Conservation (phyloP, 2,113 vertebrate genomes). For the Toxostoma redivivum region DNA sequence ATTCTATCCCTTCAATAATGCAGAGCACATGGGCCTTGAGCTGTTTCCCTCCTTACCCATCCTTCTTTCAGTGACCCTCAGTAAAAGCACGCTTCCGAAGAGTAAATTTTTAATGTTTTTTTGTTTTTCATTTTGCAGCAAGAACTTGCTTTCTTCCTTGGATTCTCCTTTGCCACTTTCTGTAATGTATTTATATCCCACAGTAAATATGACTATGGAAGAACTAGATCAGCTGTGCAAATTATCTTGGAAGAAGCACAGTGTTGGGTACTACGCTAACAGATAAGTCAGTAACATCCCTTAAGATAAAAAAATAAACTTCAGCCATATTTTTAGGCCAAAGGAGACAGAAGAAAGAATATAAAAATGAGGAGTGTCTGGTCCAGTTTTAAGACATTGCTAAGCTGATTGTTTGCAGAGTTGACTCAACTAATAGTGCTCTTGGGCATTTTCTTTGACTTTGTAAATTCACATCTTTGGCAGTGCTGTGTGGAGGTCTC, state of each 20-base stretch:
- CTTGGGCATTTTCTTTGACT: neutral
- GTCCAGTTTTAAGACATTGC: neutral
- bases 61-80: neutral
- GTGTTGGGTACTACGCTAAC: neutral
- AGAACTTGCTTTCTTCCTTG: neutral
- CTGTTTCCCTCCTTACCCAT: neutral
- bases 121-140: neutral
- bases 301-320: neutral
- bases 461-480: neutral
- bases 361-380: neutral
- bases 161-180: neutral
- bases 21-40: neutral
- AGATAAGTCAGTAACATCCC: neutral
- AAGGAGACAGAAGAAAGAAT: neutral
- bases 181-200: neutral
- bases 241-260: neutral
- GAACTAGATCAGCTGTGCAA: neutral
- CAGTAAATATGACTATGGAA: neutral
- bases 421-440: neutral
- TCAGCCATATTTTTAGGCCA: neutral
- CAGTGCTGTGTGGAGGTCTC: neutral
- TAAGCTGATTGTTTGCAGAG: neutral
- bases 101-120: neutral
- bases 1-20: neutral
- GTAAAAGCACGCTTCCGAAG: neutral